Evolutionary conservation across 2,888 invertebrate genomes (phyloP).

Genomic region (Villa cingulata): DNA sequence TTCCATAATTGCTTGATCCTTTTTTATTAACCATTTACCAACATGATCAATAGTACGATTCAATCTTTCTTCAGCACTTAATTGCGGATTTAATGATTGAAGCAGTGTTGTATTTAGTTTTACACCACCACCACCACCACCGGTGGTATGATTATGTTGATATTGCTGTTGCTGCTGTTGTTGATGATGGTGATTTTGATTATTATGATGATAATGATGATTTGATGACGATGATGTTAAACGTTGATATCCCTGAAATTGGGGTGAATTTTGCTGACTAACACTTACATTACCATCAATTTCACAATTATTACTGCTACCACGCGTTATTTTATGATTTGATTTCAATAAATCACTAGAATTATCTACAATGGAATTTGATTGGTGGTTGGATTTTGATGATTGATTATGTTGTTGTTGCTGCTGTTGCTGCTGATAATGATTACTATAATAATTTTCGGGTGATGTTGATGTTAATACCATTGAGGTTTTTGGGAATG

Average conservation of each 20-base stretch:
- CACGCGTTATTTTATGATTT: slow-evolving; percentile 13
- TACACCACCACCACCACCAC: too few relatives aligned
- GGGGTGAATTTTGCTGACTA: slow-evolving; percentile 22
- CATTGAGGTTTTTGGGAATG: not conserved
- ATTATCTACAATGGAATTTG: slow-evolving; percentile 13
- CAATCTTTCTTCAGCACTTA: slow-evolving; percentile 22
- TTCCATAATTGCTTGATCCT: slow-evolving; percentile 16
- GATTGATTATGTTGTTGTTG: too few relatives aligned
- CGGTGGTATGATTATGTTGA: slow-evolving; percentile 8
- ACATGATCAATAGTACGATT: slow-evolving; percentile 34
- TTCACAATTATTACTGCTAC: too few relatives aligned
- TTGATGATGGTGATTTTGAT: too few relatives aligned
- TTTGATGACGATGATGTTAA: slow-evolving; percentile 12
- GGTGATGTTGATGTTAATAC: not conserved
- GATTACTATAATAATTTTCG: not conserved
- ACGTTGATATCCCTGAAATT: slow-evolving; percentile 25
- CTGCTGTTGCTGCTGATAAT: not conserved
- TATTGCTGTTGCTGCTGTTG: not conserved
- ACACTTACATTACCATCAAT: slow-evolving; percentile 11
- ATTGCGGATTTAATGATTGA: slow-evolving; percentile 22
- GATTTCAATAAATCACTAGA: slow-evolving; percentile 20
- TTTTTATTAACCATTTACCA: slow-evolving; percentile 38
- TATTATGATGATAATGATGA: too few relatives aligned
- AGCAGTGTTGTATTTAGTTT: slow-evolving; percentile 21
- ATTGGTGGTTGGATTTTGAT: slow-evolving; percentile 11